These are phyloP conservation scores for Marmota monax DNA, from an alignment of 2,113 vertebrate genomes.

Conservation along the genomic window DNA sequence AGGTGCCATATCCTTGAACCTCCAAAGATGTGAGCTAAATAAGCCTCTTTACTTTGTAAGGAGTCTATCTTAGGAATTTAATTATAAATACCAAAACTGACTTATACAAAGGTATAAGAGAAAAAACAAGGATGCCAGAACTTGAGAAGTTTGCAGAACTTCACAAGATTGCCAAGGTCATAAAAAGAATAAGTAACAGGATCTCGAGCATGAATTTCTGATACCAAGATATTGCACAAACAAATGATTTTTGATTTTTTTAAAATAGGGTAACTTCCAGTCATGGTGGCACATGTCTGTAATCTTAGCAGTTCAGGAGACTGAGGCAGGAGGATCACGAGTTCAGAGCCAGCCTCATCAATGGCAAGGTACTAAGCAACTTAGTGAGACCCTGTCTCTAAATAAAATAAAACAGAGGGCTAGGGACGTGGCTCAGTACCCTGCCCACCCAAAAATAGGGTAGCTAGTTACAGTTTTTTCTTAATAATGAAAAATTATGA, in stretches of 20 bases:
- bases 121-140: not conserved
- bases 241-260: not conserved
- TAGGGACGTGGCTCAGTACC: no score
- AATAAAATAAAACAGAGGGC: no score
- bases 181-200: not conserved
- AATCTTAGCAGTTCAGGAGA: no score
- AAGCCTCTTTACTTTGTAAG: not conserved
- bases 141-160: not conserved
- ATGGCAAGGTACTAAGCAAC: no score
- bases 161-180: not conserved
- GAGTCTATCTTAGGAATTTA: not conserved
- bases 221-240: not conserved
- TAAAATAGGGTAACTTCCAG: not conserved
- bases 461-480: not conserved
- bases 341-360: no score
- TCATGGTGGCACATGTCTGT: no score
- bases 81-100: not conserved
- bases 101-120: not conserved
- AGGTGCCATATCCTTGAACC: not conserved
- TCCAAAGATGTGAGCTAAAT: not conserved
- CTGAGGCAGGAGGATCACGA: no score
- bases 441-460: no score
- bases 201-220: not conserved
- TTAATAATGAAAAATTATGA: not conserved
- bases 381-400: no score